Conservation (phyloP, 1,140 invertebrate species). For the Aplysia californica region DNA sequence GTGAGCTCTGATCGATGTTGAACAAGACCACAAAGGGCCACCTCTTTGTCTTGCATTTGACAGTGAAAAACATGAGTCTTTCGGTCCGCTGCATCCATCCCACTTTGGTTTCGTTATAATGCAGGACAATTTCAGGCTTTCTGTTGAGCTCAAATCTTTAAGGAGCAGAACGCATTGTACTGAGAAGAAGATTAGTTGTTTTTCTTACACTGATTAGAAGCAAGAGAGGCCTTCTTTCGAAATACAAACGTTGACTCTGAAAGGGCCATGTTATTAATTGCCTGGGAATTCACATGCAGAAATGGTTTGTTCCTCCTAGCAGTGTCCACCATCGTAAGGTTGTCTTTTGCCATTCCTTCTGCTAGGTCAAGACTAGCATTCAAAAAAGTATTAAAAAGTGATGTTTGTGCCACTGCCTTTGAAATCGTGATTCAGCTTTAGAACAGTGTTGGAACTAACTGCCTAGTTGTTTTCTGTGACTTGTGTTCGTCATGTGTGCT, state of each 20-base stretch:
- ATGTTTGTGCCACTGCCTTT: slow-evolving; percentile 21
- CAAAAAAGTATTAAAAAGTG: slow-evolving; percentile 31
- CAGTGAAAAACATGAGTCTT: slow-evolving; percentile 31
- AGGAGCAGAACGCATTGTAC: slow-evolving; percentile 56
- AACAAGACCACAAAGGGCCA: slow-evolving; percentile 43
- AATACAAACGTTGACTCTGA: too few relatives aligned
- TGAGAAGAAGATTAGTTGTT: slow-evolving; percentile 62
- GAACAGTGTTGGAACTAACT: slow-evolving; percentile 6
- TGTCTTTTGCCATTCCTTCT: slow-evolving; percentile 8
- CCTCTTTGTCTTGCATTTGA: slow-evolving; percentile 32
- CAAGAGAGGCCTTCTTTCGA: too few relatives aligned
- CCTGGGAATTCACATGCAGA: slow-evolving; percentile 17
- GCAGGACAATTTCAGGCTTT: slow-evolving; percentile 65
- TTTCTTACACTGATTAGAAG: too few relatives aligned
- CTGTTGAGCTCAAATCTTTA: too few relatives aligned
- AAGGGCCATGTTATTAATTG: slow-evolving; percentile 19
- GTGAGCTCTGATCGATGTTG: slow-evolving; percentile 46
- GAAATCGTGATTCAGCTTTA: slow-evolving; percentile 13
- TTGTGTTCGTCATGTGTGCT: background rate
- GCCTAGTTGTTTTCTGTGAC: background rate
- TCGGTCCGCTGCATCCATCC: slow-evolving; percentile 63
- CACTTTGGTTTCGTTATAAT: slow-evolving; percentile 67
- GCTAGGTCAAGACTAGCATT: slow-evolving; percentile 20
- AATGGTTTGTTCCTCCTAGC: slow-evolving; percentile 5
- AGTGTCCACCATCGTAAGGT: background rate